Conservation (phyloP, 2,113 vertebrate species). For the Polypterus senegalus region DNA sequence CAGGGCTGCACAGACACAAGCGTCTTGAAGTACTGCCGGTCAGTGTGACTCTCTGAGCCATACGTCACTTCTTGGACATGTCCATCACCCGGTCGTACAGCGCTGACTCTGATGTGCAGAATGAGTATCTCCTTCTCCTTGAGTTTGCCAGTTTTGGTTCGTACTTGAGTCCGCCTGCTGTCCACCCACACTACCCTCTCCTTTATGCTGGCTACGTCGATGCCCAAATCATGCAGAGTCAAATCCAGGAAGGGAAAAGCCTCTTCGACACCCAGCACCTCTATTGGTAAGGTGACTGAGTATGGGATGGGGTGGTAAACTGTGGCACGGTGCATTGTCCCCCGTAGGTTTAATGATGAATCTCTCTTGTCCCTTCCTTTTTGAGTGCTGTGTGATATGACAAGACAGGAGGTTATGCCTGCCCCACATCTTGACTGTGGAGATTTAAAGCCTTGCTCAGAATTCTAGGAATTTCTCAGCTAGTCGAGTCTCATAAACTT, state of each 20-base stretch:
- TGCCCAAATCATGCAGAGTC: conserved; percentile 48
- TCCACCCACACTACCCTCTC: conserved; percentile 53
- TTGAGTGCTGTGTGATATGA: no score
- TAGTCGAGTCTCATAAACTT: no score
- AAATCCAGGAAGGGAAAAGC: conserved; percentile 48
- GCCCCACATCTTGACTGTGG: no score
- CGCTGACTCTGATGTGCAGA: conserved; percentile 50
- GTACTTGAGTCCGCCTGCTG: conserved; percentile 46
- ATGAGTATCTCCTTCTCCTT: conserved; percentile 52
- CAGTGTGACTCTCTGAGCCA: conserved; percentile 49
- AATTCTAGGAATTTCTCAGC: no score
- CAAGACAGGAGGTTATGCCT: no score
- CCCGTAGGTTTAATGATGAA: no score
- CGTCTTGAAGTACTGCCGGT: conserved; percentile 46
- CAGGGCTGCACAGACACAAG: conserved; percentile 46
- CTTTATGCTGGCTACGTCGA: conserved; percentile 50
- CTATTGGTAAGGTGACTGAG: conserved; percentile 36
- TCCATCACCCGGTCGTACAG: conserved; percentile 39
- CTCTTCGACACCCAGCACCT: conserved; percentile 31
- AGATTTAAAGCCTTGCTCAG: no score
- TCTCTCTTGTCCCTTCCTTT: no score
- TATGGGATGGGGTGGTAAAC: no score
- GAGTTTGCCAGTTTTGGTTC: conserved; percentile 44
- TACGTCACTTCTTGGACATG: conserved; percentile 47
- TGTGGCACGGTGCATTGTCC: no score